These are phyloP conservation scores for Cygnus olor DNA, from an alignment of 2,797 vertebrate genomes.

Conservation along the genomic window DNA sequence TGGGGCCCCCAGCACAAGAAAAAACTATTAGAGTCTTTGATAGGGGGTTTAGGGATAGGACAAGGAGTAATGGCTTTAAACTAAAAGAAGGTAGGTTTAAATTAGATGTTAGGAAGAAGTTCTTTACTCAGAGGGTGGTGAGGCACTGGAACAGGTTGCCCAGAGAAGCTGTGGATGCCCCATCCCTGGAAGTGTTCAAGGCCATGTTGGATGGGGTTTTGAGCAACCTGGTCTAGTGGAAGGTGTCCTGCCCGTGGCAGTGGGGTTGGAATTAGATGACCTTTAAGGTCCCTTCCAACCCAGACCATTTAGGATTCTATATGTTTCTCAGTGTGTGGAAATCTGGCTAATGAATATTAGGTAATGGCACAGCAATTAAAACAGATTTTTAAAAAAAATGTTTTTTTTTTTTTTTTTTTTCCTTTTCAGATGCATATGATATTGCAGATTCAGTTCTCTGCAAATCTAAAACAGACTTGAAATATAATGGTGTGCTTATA, in stretches of 20 bases:
- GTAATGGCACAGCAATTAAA: not conserved
- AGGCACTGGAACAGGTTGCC: not conserved
- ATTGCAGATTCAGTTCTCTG: slow-evolving; percentile 27
- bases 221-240: not conserved
- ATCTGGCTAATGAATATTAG: not conserved
- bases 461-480: slow-evolving; percentile 47
- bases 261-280: not conserved
- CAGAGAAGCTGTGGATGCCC: not conserved
- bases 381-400: not conserved
- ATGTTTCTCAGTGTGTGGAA: not conserved
- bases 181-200: not conserved
- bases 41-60: too few species aligned
- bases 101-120: too few species aligned
- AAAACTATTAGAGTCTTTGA: not conserved
- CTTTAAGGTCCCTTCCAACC: not conserved
- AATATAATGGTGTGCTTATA: slow-evolving; percentile 64
- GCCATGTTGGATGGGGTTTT: not conserved
- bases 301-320: not conserved
- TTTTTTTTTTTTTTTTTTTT: not conserved
- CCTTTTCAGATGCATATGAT: not conserved
- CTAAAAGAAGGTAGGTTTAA: too few species aligned
- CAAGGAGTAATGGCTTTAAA: too few species aligned
- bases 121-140: not conserved
- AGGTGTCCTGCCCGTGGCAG: not conserved
- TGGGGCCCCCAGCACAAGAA: not conserved